A percentile compares a stretch with the other conserved stretches of the same genome.
Evolutionary conservation across 92 coral and sea anemone genomes (phyloP).

Genomic region (Epizoanthus illoricatus): DNA sequence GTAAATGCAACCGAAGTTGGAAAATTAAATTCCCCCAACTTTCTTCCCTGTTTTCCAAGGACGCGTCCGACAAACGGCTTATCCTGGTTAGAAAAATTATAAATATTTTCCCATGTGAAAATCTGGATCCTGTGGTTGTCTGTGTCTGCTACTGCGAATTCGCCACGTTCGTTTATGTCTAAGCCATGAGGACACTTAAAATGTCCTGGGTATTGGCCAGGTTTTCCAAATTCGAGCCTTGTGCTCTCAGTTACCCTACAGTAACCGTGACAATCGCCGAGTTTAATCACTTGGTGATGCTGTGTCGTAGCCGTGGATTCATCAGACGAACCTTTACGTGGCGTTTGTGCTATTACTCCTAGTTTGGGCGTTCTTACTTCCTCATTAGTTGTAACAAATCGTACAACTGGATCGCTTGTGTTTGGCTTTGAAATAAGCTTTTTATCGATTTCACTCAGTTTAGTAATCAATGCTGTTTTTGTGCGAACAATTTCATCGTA

Average conservation of each 20-base stretch:
- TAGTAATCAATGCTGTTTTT: conserved; percentile 3
- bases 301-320: neutral
- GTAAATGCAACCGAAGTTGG: conserved; percentile 29
- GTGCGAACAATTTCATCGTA: conserved; percentile 12
- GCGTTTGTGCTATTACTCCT: conserved; percentile 11
- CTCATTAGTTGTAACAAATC: conserved; percentile 14
- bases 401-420: conserved; percentile 11
- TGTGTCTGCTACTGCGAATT: conserved; percentile 18
- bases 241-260: conserved; percentile 7
- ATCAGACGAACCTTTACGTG: neutral
- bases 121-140: conserved; percentile 31
- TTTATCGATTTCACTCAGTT: conserved; percentile 5
- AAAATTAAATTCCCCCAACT: conserved; percentile 19
- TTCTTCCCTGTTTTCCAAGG: conserved; percentile 14
- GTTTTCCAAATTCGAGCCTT: conserved; percentile 8
- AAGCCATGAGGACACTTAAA: conserved; percentile 24
- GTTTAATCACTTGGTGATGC: conserved; percentile 2
- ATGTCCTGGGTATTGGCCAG: conserved; percentile 4
- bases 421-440: neutral
- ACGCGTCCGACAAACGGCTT: conserved; percentile 25
- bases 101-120: conserved; percentile 26
- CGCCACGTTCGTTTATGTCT: conserved; percentile 17
- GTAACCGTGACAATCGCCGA: conserved; percentile 4
- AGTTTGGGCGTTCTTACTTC: conserved; percentile 3
- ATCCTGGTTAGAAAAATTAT: conserved; percentile 7